phyloP scores from a whole-genome alignment of 2,113 vertebrate genomes.

The Perognathus longimembris region DNA sequence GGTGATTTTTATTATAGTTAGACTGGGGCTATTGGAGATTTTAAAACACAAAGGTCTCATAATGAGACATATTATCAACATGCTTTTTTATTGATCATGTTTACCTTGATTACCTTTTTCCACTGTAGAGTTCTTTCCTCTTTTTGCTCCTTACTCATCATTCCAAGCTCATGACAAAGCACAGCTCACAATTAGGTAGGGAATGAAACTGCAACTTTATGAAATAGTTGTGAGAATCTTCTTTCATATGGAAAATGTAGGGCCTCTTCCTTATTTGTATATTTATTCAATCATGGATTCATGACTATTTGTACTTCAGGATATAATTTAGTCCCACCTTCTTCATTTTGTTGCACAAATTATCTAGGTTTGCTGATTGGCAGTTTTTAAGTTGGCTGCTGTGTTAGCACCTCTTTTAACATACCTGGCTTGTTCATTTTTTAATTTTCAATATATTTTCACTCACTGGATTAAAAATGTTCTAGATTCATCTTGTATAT shows the following conservation, averaged over 20 bases:
- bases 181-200: not conserved
- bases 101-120: not conserved
- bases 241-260: not conserved
- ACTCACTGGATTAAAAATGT: not conserved
- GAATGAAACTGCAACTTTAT: not conserved
- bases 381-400: not conserved
- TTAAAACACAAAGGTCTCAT: not conserved
- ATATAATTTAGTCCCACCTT: not conserved
- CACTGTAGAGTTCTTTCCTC: not conserved
- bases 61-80: not conserved
- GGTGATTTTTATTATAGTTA: not conserved
- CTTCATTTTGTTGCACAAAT: slow-evolving; percentile 27
- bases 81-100: not conserved
- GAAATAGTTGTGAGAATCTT: not conserved
- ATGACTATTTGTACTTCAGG: not conserved
- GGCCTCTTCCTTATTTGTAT: not conserved
- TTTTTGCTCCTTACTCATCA: not conserved
- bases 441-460: not conserved
- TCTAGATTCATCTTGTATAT: not conserved
- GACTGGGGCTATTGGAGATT: too few species aligned
- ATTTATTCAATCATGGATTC: slow-evolving; percentile 4
- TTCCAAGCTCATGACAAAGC: not conserved
- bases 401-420: not conserved
- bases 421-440: not conserved
- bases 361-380: not conserved